phyloP scores from a whole-genome alignment of 1,140 invertebrate genomes.

The Euura lappo region DNA sequence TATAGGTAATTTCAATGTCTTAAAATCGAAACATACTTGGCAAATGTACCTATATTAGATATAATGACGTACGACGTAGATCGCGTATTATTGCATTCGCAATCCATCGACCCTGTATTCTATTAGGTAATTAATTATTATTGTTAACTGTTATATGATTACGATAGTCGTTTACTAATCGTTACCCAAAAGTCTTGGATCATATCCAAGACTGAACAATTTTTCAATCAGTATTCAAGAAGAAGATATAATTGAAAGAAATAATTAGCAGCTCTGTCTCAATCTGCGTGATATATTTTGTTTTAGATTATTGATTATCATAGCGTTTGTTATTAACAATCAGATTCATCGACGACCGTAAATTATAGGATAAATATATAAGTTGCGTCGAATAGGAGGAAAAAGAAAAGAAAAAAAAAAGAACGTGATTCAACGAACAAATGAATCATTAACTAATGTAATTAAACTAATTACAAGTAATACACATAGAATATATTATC shows the following conservation, averaged over 20 bases:
- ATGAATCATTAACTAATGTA: background rate
- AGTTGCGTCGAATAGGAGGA: background rate
- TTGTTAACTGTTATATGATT: background rate
- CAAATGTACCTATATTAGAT: background rate
- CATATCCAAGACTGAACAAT: too few relatives aligned
- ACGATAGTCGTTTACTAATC: background rate
- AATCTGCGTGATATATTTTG: too few relatives aligned
- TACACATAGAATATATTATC: background rate
- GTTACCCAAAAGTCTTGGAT: background rate
- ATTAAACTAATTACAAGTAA: background rate
- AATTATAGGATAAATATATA: too few relatives aligned
- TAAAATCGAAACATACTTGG: slow-evolving; percentile 1
- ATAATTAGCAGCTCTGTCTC: too few relatives aligned
- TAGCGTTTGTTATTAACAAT: too few relatives aligned
- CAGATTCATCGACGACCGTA: too few relatives aligned
- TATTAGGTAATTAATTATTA: background rate
- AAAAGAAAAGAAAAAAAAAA: background rate
- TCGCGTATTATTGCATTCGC: background rate
- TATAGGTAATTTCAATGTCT: background rate
- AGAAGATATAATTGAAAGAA: too few relatives aligned
- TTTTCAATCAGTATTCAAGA: too few relatives aligned
- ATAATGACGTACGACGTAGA: background rate
- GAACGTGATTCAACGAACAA: background rate
- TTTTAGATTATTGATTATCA: too few relatives aligned
- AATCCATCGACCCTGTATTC: background rate